A percentile compares a stretch with the other conserved stretches of the same genome.
Evolutionary conservation across 2,113 vertebrate species (phyloP).

Genomic region (Neodontobutis hainanensis): DNA sequence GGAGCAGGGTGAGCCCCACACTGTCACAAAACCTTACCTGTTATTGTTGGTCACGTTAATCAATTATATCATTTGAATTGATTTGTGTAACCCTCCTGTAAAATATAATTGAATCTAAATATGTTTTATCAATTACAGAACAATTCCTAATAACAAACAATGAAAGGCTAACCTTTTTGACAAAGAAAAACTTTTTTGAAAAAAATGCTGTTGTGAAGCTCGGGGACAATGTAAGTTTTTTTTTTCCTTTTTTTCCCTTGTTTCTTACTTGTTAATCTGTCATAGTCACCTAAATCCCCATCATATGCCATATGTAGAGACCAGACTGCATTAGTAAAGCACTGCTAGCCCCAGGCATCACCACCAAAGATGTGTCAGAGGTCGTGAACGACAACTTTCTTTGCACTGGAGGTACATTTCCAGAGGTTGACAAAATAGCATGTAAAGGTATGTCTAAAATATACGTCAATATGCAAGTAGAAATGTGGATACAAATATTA

Average conservation of each 20-base stretch:
- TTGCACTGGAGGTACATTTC: slow-evolving; percentile 65
- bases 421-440: slow-evolving; percentile 54
- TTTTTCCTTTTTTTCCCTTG: background rate
- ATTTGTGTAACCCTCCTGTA: too few relatives aligned
- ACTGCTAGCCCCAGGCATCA: slow-evolving; percentile 26
- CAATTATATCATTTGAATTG: too few relatives aligned
- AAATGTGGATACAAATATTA: too few relatives aligned
- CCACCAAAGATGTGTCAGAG: background rate
- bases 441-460: slow-evolving; percentile 62
- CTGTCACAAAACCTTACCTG: background rate
- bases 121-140: slow-evolving; percentile 59
- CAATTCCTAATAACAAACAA: slow-evolving; percentile 52
- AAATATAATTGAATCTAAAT: background rate
- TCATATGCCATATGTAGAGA: slow-evolving; percentile 50
- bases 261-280: background rate
- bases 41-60: too few relatives aligned
- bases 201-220: slow-evolving; percentile 64
- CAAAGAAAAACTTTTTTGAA: rapidly evolving
- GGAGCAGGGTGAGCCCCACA: slow-evolving; percentile 66
- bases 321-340: slow-evolving; percentile 66
- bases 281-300: background rate
- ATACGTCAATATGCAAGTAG: too few relatives aligned
- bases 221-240: slow-evolving; percentile 59
- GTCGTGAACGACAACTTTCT: slow-evolving; percentile 76
- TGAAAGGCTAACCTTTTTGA: slow-evolving; percentile 68